Evolutionary conservation across 2,113 vertebrate species (phyloP), one percentile per base, ranked within the genome.

Genomic region (Calidris pygmaea): DNA sequence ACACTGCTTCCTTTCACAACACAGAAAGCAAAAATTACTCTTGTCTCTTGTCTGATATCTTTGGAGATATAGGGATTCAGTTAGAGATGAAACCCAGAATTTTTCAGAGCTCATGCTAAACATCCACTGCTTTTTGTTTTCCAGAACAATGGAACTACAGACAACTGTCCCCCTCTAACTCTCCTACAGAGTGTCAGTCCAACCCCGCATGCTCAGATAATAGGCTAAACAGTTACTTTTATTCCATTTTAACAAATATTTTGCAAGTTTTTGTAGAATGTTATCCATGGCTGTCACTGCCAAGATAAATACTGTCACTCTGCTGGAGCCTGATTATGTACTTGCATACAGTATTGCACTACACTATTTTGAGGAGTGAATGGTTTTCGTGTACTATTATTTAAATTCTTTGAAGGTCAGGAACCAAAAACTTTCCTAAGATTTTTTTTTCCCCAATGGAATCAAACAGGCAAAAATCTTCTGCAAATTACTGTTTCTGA

Each of bases 21-120:
- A 66, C 32, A 85, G 87, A 91, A 91, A 94, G 71, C 53, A 94
- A 93, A 94, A 93, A 63, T 73, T 1, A 62, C 65, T 93, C 70
- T 81, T 81, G 35, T 56, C 53, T 87, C 37, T 84, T 81, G 47
- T 65, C 77, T 82, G 60, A 0, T 60, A 19, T 43, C 74, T 81
- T 91, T 56, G 39, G 34, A 70, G 48, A 78, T 37, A 43, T 0
- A 71, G 55, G 8, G 47, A 72, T 86, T 92, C 62, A 43, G 18
- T 27, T 22, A 37, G 39, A 82, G 60, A 52, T 68, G 35, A 85
- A 56, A n/a, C 35, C 32, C 47, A 34, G 77, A 55, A 18, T n/a
- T 56, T 68, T 73, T 63, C 81, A 78, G 70, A 82, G 52, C 74
- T 77, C 43, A 37, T 47, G 18, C 32, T 74, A 39, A 85, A 78